phyloP scores from a whole-genome alignment of 2,113 vertebrate genomes.

The Poecile atricapillus region DNA sequence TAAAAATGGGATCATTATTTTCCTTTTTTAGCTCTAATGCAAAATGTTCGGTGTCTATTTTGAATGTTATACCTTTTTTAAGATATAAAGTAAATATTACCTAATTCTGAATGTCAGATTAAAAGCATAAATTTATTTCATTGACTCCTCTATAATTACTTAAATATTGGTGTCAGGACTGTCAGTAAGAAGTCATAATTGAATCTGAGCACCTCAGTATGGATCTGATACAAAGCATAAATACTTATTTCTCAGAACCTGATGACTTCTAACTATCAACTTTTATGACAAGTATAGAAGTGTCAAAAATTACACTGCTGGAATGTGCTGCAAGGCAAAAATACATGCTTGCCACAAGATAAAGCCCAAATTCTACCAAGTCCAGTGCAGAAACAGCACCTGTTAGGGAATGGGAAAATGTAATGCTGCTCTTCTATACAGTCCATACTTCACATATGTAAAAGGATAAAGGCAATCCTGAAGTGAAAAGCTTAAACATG shows the following conservation, averaged over 20 bases:
- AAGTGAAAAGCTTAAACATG: neutral
- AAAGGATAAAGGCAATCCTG: neutral
- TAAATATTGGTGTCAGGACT: conserved; percentile 30
- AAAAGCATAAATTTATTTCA: conserved; percentile 50
- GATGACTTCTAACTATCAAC: neutral
- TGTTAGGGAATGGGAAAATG: neutral
- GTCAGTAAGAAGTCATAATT: conserved; percentile 16
- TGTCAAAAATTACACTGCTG: neutral
- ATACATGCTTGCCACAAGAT: neutral
- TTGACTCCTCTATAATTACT: conserved; percentile 30
- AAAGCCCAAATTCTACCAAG: neutral
- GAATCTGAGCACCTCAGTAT: conserved; percentile 19
- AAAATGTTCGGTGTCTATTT: conserved; percentile 56
- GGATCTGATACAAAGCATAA: conserved; percentile 11
- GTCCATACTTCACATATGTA: neutral
- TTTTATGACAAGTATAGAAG: conserved; percentile 17
- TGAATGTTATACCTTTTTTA: conserved; percentile 24
- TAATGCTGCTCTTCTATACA: neutral
- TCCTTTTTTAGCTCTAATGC: conserved; percentile 54
- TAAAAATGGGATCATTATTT: conserved; percentile 71
- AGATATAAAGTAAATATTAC: conserved; percentile 48
- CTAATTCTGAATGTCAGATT: conserved; percentile 57
- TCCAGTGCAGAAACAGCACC: neutral
- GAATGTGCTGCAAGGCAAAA: neutral
- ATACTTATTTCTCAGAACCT: conserved; percentile 21